Percentiles rank a stretch among this genome's conserved stretches.
Conservation (phyloP, 2,797 vertebrate species). For the Cossypha polioptera region DNA sequence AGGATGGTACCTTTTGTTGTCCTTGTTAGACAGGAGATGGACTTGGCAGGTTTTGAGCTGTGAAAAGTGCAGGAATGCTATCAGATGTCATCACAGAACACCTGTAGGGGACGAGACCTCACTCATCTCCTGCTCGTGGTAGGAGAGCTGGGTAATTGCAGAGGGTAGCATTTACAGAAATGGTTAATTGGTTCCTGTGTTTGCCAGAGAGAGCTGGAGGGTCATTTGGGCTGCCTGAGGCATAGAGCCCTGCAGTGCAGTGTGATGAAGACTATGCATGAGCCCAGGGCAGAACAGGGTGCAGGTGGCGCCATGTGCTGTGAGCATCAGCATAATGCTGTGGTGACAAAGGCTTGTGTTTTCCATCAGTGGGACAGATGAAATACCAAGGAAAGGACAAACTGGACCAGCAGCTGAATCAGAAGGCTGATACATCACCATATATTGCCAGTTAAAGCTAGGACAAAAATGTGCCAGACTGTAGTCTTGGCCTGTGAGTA, state of each 20-base stretch:
- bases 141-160: neutral
- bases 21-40: neutral
- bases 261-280: neutral
- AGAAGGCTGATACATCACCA: constrained; percentile 3
- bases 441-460: neutral
- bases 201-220: neutral
- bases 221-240: neutral
- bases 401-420: constrained; percentile 27
- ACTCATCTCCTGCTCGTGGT: neutral
- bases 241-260: neutral
- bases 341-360: neutral
- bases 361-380: constrained; percentile 2
- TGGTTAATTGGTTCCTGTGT: neutral
- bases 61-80: neutral
- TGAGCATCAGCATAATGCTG: neutral
- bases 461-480: constrained; percentile 21
- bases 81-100: neutral
- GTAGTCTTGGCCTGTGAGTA: neutral
- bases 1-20: neutral
- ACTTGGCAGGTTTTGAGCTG: neutral
- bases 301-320: neutral
- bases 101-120: neutral
- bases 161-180: neutral
- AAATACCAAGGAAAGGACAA: neutral
- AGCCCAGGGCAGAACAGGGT: neutral